These are phyloP conservation scores for Heliothis virescens DNA, from an alignment of 1,140 invertebrate species.

Conservation along the genomic window DNA sequence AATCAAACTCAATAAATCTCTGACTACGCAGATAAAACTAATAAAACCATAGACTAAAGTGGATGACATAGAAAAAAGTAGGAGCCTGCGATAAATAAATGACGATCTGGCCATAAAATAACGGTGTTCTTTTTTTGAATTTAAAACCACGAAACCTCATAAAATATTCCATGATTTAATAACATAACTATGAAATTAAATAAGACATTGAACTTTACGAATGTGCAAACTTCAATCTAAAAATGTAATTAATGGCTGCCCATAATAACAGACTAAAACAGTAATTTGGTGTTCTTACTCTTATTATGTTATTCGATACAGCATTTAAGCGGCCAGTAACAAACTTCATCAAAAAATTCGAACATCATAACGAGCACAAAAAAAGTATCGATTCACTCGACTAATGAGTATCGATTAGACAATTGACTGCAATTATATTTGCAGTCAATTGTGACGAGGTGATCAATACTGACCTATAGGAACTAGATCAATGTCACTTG, in stretches of 20 bases:
- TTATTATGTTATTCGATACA: slow-evolving; percentile 4
- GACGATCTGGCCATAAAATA: slow-evolving; percentile 11
- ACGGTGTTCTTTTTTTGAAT: slow-evolving; percentile 25
- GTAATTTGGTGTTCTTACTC: neutral
- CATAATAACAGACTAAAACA: neutral
- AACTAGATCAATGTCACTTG: slow-evolving; percentile 41
- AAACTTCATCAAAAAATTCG: neutral
- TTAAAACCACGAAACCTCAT: neutral
- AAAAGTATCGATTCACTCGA: slow-evolving; percentile 15
- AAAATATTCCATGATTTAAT: neutral
- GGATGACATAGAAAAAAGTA: slow-evolving; percentile 18
- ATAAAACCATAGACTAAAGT: slow-evolving; percentile 15
- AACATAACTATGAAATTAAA: neutral
- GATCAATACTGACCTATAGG: slow-evolving; percentile 39
- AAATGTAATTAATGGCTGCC: slow-evolving; percentile 16
- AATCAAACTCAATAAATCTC: neutral
- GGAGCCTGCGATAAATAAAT: slow-evolving; percentile 1
- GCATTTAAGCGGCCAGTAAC: neutral
- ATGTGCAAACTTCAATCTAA: slow-evolving; percentile 16
- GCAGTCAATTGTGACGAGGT: slow-evolving; percentile 28
- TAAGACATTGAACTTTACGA: slow-evolving; percentile 40
- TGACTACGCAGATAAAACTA: neutral
- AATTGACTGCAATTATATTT: no score
- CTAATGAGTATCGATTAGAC: neutral
- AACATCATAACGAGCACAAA: neutral